phyloP scores from a whole-genome alignment of 2,888 invertebrate species.

The Lycia hirtaria region DNA sequence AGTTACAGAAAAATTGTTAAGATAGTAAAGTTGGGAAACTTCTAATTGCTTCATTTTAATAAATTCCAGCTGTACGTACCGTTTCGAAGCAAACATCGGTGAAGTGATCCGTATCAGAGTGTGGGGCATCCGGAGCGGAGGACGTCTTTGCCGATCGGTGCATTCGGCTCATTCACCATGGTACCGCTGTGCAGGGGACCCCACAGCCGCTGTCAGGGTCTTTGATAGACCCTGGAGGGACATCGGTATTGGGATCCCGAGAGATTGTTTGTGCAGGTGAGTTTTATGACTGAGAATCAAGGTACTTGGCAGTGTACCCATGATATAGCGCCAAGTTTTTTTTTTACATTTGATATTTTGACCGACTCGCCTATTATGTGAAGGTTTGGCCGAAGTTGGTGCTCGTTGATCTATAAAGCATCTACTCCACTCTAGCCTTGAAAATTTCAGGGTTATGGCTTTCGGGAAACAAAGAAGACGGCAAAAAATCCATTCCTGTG shows the following conservation, averaged over 20 bases:
- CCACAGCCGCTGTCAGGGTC: slow-evolving; percentile 89
- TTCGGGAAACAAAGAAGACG: too few relatives aligned
- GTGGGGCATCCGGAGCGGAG: slow-evolving; percentile 88
- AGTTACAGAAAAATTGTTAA: too few relatives aligned
- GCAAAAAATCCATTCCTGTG: too few relatives aligned
- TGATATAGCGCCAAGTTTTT: too few relatives aligned
- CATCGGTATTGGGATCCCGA: slow-evolving; percentile 87
- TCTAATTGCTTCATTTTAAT: not conserved
- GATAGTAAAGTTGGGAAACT: not conserved
- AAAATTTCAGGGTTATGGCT: too few relatives aligned
- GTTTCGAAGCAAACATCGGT: slow-evolving; percentile 93
- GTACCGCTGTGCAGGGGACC: slow-evolving; percentile 89
- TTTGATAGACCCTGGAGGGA: slow-evolving; percentile 90
- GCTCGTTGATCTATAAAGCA: too few relatives aligned
- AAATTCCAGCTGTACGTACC: slow-evolving; percentile 91
- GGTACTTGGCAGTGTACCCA: too few relatives aligned
- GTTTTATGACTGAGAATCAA: too few relatives aligned
- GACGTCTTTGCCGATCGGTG: slow-evolving; percentile 85
- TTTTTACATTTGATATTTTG: too few relatives aligned
- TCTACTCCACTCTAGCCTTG: too few relatives aligned
- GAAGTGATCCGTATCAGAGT: slow-evolving; percentile 92
- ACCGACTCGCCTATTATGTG: too few relatives aligned
- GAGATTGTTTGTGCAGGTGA: slow-evolving; percentile 92
- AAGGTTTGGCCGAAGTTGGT: too few relatives aligned
- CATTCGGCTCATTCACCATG: slow-evolving; percentile 88